Percentiles rank a stretch among this genome's conserved stretches.
Evolutionary conservation across 2,888 invertebrate genomes (phyloP).

Genomic region (Willowsia nigromaculata): DNA sequence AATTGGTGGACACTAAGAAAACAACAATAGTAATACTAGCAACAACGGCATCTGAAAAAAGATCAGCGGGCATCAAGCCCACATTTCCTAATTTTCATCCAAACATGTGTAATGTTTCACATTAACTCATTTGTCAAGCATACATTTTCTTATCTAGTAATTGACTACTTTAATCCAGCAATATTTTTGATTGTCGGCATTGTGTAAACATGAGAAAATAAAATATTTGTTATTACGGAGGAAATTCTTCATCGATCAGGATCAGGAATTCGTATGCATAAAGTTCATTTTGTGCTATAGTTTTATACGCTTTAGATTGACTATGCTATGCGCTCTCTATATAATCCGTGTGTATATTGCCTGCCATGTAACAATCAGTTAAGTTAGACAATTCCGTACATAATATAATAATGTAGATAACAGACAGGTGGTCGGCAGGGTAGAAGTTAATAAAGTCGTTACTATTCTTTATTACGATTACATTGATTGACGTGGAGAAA

Average conservation of each 20-base stretch:
- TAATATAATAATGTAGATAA: background rate
- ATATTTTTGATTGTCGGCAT: conserved; percentile 19
- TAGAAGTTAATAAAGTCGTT: background rate
- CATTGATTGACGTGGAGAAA: background rate
- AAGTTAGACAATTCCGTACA: too few relatives aligned
- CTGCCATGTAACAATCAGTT: background rate
- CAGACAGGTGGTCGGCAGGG: conserved; percentile 16
- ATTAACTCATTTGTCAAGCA: background rate
- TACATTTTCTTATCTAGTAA: background rate
- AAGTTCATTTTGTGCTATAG: background rate
- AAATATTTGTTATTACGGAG: background rate
- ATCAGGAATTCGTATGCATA: background rate
- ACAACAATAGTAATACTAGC: too few relatives aligned
- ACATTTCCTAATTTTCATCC: background rate
- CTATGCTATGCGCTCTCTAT: background rate
- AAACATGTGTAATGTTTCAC: background rate
- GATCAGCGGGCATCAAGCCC: background rate
- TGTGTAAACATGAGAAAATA: background rate
- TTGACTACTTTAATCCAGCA: background rate
- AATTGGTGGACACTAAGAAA: conserved; percentile 50
- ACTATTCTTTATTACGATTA: conserved; percentile 23
- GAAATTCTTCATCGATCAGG: conserved; percentile 30
- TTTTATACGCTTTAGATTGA: background rate
- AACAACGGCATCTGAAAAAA: background rate
- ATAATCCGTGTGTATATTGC: background rate